Evolutionary conservation across 2,113 vertebrate species (phyloP).

Genomic region (Thamnophis sirtalis): DNA sequence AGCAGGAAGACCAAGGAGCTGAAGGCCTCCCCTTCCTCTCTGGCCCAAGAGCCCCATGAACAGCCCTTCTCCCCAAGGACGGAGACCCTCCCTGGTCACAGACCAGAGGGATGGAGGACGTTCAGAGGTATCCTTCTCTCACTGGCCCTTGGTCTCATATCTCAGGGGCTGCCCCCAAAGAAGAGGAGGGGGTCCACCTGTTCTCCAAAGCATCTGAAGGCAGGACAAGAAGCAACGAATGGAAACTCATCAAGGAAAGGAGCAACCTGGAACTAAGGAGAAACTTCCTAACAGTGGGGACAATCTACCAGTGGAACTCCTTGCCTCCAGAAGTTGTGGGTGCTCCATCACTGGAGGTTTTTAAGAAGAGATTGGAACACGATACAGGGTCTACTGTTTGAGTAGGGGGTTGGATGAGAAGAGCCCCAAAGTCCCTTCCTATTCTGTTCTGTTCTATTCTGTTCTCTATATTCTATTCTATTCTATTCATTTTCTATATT

Average conservation of each 20-base stretch:
- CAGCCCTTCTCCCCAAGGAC: background rate
- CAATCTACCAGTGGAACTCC: no score
- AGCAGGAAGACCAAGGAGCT: background rate
- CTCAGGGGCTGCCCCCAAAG: no score
- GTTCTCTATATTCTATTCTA: background rate
- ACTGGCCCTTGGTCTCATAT: no score
- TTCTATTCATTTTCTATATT: accelerated
- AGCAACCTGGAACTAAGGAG: no score
- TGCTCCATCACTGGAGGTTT: no score
- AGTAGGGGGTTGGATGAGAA: background rate
- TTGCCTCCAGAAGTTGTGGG: no score
- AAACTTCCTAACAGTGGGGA: no score
- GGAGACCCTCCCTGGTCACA: background rate
- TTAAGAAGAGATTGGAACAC: no score
- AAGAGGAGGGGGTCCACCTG: no score
- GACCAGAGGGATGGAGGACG: background rate
- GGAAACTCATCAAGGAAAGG: no score
- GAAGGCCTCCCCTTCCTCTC: background rate
- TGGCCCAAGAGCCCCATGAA: background rate
- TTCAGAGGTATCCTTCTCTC: accelerated
- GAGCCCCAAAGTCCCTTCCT: background rate
- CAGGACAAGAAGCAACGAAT: no score
- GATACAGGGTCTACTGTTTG: background rate
- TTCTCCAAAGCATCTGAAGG: accelerated
- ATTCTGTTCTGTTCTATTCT: background rate